These are phyloP conservation scores for Rhinoptilus africanus DNA, from an alignment of 2,113 vertebrate genomes.

Conservation along the genomic window DNA sequence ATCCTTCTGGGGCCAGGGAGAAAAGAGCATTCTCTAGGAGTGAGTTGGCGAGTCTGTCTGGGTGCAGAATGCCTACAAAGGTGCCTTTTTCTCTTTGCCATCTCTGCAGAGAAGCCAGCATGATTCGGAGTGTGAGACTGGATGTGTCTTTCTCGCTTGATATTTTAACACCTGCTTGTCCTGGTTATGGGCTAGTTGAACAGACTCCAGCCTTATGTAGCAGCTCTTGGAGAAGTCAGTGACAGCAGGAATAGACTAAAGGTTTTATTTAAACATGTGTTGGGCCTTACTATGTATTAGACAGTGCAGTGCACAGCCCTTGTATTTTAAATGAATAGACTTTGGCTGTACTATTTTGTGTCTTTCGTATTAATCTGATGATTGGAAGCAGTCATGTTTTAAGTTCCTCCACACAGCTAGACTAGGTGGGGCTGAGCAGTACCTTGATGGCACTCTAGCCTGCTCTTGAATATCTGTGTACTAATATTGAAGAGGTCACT, in stretches of 20 bases:
- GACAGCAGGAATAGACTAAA: not conserved
- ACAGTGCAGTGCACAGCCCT: not conserved
- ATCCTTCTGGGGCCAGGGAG: not conserved
- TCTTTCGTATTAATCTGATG: not conserved
- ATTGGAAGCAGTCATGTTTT: not conserved
- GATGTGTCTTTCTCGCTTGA: not conserved
- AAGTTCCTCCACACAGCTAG: not conserved
- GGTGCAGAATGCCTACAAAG: not conserved
- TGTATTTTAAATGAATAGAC: not conserved
- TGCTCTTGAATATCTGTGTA: not conserved
- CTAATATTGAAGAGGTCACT: not conserved
- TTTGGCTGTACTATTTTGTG: not conserved
- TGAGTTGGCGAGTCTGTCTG: not conserved
- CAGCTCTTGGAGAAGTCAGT: not conserved
- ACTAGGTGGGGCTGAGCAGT: not conserved
- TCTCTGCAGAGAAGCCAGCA: not conserved
- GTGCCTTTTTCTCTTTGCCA: not conserved
- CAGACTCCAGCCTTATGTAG: not conserved
- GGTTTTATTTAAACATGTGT: not conserved
- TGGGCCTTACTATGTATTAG: not conserved
- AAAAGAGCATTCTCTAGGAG: not conserved
- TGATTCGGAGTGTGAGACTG: not conserved
- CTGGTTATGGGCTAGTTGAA: not conserved
- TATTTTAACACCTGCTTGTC: not conserved
- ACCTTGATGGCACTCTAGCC: accelerated